Conservation (phyloP, 2,113 vertebrate genomes). For the Dolichallabes microphthalmus region DNA sequence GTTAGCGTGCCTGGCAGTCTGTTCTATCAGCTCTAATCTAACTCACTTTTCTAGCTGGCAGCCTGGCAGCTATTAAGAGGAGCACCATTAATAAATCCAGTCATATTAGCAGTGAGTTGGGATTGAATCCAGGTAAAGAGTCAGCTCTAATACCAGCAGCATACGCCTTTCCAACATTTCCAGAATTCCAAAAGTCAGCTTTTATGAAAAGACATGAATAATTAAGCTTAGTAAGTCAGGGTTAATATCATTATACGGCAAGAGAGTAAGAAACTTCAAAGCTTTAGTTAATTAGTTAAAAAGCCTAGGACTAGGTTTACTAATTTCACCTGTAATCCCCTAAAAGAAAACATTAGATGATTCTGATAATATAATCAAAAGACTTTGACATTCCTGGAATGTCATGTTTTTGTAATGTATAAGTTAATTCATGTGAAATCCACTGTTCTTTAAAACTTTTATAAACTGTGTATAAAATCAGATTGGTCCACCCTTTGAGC, state of each 20-base stretch:
- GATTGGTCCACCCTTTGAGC: neutral
- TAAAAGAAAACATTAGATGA: neutral
- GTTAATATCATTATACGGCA: neutral
- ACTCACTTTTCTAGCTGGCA: conserved; percentile 61
- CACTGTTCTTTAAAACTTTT: neutral
- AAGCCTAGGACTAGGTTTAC: neutral
- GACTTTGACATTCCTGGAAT: neutral
- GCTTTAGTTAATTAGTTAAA: neutral
- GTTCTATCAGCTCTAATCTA: conserved; percentile 65
- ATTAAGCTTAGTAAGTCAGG: neutral
- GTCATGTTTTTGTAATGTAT: neutral
- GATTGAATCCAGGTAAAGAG: conserved; percentile 45
- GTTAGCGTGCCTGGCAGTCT: conserved; percentile 71
- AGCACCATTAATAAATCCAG: conserved; percentile 69
- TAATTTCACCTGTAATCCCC: neutral
- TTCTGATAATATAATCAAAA: neutral
- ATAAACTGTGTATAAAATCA: neutral
- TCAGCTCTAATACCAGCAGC: conserved; percentile 48
- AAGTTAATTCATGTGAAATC: neutral
- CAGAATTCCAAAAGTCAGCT: neutral
- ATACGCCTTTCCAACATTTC: neutral
- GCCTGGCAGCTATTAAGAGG: conserved; percentile 64
- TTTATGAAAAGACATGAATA: neutral
- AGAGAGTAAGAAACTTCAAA: neutral
- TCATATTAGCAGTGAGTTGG: conserved; percentile 61